These are phyloP conservation scores for Toxotes jaculatrix DNA, from an alignment of 2,113 vertebrate species.

Conservation along the genomic window DNA sequence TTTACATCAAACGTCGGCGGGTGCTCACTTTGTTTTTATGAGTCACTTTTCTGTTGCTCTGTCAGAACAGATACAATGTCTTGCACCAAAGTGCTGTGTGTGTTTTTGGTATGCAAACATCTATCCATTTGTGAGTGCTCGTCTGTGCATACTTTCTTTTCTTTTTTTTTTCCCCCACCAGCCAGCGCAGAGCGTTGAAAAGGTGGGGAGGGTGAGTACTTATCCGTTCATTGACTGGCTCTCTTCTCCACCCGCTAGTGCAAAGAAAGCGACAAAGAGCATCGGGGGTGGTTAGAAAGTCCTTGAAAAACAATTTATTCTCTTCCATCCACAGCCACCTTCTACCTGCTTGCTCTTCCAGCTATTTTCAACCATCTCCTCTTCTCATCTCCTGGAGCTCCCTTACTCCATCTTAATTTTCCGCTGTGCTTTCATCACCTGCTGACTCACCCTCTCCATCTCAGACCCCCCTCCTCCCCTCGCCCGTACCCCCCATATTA, in stretches of 20 bases:
- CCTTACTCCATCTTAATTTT: conserved; percentile 69
- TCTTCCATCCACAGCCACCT: conserved; percentile 47
- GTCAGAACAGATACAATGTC: conserved; percentile 16
- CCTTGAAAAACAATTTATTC: conserved; percentile 72
- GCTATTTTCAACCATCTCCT: conserved; percentile 59
- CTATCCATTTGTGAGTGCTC: conserved; percentile 54
- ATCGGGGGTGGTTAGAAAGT: conserved; percentile 39
- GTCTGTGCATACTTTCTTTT: conserved; percentile 35
- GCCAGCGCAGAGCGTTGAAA: conserved; percentile 13
- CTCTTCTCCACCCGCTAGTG: conserved; percentile 39
- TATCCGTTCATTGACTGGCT: conserved; percentile 24
- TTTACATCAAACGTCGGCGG: conserved; percentile 37
- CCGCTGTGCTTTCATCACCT: conserved; percentile 63
- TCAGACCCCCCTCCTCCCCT: background rate
- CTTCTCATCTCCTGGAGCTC: conserved; percentile 53
- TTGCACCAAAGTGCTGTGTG: conserved; percentile 6
- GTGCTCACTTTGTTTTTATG: background rate
- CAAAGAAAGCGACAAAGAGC: background rate
- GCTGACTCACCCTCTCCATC: conserved; percentile 66
- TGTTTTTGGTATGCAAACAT: conserved; percentile 50
- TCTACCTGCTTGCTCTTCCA: conserved; percentile 45
- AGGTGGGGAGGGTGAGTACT: background rate
- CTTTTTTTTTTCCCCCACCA: conserved; percentile 27
- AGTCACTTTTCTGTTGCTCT: background rate
- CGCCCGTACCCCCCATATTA: conserved; percentile 7